Evolutionary conservation across 2,113 vertebrate genomes (phyloP).

Genomic region (Ictalurus punctatus): DNA sequence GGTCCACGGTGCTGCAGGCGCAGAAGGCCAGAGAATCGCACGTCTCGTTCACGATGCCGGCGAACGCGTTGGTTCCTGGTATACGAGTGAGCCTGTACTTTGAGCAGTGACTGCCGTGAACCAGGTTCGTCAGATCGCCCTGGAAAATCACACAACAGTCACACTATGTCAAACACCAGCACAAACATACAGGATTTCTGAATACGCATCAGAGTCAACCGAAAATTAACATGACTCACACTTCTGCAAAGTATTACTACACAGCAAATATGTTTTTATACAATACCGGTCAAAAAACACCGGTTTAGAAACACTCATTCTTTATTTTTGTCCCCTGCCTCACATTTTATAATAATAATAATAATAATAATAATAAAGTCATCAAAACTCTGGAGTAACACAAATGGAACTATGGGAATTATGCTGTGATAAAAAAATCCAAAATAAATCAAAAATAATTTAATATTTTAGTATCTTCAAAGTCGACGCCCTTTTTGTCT

Average conservation of each 20-base stretch:
- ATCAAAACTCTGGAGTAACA: too few relatives aligned
- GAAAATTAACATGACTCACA: background rate
- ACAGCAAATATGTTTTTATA: background rate
- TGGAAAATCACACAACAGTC: constrained; percentile 54
- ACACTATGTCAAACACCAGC: background rate
- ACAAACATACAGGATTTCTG: background rate
- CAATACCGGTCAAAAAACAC: background rate
- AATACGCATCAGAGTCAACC: background rate
- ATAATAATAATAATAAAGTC: too few relatives aligned
- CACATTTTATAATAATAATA: too few relatives aligned
- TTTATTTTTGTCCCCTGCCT: too few relatives aligned
- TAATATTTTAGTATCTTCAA: too few relatives aligned
- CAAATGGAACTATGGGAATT: too few relatives aligned
- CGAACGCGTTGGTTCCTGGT: constrained; percentile 94
- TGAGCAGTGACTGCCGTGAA: constrained; percentile 96
- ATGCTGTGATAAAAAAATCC: too few relatives aligned
- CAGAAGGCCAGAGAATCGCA: constrained; percentile 97
- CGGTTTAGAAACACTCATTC: too few relatives aligned
- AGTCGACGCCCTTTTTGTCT: too few relatives aligned
- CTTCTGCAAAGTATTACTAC: background rate
- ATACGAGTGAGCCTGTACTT: constrained; percentile 92
- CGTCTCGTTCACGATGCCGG: constrained; percentile 95
- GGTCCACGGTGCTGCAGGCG: constrained; percentile 96
- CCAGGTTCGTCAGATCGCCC: constrained; percentile 97
- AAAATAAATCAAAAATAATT: too few relatives aligned